A percentile compares a stretch with the other conserved stretches of the same genome.
Conservation (phyloP, 2,113 vertebrate genomes). For the Talpa occidentalis region DNA sequence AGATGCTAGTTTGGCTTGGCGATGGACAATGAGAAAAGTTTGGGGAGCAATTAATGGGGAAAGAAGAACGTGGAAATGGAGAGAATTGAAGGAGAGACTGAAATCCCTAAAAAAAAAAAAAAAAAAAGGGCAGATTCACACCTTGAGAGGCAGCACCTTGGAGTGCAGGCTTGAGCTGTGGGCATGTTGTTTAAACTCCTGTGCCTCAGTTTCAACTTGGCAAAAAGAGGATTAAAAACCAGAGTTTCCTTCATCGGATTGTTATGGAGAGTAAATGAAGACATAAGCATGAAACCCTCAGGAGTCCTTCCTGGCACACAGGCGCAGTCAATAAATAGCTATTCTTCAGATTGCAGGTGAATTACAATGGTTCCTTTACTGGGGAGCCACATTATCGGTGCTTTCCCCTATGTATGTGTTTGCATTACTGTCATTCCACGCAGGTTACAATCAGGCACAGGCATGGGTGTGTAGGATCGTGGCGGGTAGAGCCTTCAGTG, state of each 20-base stretch:
- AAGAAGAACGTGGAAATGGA: not conserved
- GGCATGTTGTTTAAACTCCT: not conserved
- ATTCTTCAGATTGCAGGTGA: not conserved
- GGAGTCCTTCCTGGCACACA: not conserved
- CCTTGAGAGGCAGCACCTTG: fast-evolving
- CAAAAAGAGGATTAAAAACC: not conserved
- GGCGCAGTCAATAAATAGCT: not conserved
- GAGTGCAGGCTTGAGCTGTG: not conserved
- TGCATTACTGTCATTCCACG: not conserved
- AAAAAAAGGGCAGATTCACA: not conserved
- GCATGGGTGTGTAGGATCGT: not conserved
- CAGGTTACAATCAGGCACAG: not conserved
- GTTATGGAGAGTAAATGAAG: not conserved
- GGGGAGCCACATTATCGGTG: not conserved
- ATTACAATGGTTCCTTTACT: no score
- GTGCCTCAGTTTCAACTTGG: not conserved
- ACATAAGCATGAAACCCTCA: not conserved
- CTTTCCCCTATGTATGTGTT: not conserved
- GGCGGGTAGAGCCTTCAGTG: not conserved
- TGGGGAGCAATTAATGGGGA: not conserved
- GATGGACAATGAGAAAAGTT: not conserved
- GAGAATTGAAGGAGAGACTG: not conserved
- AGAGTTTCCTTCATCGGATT: not conserved
- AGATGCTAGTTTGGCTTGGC: not conserved
- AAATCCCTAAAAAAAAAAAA: not conserved